Evolutionary conservation across 2,888 invertebrate species (phyloP), one percentile per base, ranked within the genome.

Genomic region (Ophion ventricosus): DNA sequence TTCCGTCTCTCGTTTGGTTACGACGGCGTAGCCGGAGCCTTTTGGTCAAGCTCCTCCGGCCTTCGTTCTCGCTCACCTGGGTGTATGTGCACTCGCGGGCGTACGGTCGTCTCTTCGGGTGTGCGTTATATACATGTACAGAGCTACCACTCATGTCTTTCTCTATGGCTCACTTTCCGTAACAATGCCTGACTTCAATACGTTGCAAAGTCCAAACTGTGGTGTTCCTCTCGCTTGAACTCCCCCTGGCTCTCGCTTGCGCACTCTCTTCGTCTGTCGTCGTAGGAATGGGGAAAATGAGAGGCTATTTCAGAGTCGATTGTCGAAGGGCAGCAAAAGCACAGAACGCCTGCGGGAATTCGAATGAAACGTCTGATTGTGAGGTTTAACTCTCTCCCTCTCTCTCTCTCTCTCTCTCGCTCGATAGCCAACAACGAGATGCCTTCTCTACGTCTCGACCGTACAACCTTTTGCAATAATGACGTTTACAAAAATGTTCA

Each of bases 151-250:
- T 76, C 75, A 59, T 75, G 82, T 66, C 73, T 67, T 69, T 80
- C 82, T 80, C 79, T 59, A 23, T 23, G 43, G 20, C 20, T 56
- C 56, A 63, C 75, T 72, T 59, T 75, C 20, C 40, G 75, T 63
- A 84, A 85, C 82, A 85, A 85, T 85, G 78, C 81, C 49, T 20
- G 72, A 80, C 79, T 80, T 80, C 84, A 82, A 84, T 80, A 82
- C 82, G 63, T 70, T 67, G 25, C 17, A 17, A 80, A 80, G 82
- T 79, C 59, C 43, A 56, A 82, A 82, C 79, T 76, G 49, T 26
- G 76, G 25, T 35, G 49, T 49, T 74, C 56, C 54, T 74, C 35
- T 66, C 56, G n/a, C 23, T 77, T 64, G 25, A 23, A 25, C 56
- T 72, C 59, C 17, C 14, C 17, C 49, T 49, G 23, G 11, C 49